Conservation (phyloP, 2,113 vertebrate genomes). For the Dermatemys mawii region DNA sequence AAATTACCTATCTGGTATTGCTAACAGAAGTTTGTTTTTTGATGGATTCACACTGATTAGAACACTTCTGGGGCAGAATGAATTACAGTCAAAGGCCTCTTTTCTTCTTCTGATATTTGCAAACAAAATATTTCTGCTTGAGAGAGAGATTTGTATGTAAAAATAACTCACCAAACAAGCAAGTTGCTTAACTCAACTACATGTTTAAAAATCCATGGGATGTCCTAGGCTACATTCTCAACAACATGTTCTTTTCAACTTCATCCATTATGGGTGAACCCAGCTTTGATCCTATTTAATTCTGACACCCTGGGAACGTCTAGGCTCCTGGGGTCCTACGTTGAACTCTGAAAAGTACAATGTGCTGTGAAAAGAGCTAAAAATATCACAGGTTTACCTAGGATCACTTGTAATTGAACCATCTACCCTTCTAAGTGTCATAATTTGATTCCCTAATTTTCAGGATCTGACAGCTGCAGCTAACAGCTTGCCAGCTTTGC, state of each 20-base stretch:
- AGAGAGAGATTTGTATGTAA: background rate
- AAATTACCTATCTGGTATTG: background rate
- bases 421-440: constrained; percentile 77
- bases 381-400: constrained; percentile 78
- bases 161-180: background rate
- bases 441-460: constrained; percentile 77
- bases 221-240: background rate
- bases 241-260: background rate
- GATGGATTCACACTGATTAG: background rate
- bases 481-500: constrained; percentile 71
- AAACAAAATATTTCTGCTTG: constrained; percentile 8
- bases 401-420: constrained; percentile 76
- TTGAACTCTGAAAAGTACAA: constrained; percentile 74
- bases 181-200: background rate
- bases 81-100: background rate
- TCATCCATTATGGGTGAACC: constrained; percentile 18
- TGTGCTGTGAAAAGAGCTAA: constrained; percentile 74
- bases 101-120: background rate
- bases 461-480: constrained; percentile 77
- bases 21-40: background rate
- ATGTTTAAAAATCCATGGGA: background rate
- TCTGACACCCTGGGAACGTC: constrained; percentile 23
- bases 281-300: constrained; percentile 22
- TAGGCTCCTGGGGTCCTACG: constrained; percentile 21
- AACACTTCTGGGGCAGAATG: background rate